Conservation (phyloP, 1,140 invertebrate species). For the Papilio helenus region DNA sequence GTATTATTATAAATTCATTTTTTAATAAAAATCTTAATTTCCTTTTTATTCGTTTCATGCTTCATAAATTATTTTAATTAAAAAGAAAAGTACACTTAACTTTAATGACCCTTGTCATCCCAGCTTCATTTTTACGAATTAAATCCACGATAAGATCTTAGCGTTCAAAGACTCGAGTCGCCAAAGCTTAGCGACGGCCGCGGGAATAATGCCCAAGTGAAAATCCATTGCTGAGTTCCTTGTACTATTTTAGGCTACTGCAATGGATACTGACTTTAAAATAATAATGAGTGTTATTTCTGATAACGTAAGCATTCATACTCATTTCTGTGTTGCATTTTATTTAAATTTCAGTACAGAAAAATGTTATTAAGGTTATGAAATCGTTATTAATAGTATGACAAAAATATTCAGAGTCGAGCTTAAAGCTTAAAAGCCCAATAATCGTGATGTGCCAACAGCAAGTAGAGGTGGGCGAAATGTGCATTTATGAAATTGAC, state of each 20-base stretch:
- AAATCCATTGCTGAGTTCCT: not conserved
- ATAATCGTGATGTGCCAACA: not conserved
- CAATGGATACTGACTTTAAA: not conserved
- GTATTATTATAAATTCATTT: constrained; percentile 20
- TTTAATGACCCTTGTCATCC: constrained; percentile 36
- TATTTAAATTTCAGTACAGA: not conserved
- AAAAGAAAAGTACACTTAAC: constrained; percentile 30
- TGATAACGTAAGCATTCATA: too few species aligned
- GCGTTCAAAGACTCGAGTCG: constrained; percentile 18
- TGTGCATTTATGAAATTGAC: constrained; percentile 36
- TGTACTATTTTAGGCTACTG: not conserved
- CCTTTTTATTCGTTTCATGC: constrained; percentile 20
- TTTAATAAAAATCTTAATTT: not conserved
- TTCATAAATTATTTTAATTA: constrained; percentile 38
- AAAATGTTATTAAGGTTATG: not conserved
- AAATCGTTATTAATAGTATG: not conserved
- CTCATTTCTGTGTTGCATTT: not conserved
- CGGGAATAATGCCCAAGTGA: constrained; percentile 3
- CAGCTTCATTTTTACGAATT: constrained; percentile 38
- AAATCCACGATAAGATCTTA: constrained; percentile 32
- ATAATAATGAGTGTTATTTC: not conserved
- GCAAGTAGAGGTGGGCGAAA: constrained; percentile 29
- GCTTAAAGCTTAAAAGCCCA: not conserved
- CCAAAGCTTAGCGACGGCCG: not conserved
- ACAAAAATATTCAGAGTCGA: not conserved